Percentiles rank a stretch among this genome's conserved stretches.
These are phyloP conservation scores for Dolichallabes microphthalmus DNA, from an alignment of 2,113 vertebrate genomes.

Conservation along the genomic window DNA sequence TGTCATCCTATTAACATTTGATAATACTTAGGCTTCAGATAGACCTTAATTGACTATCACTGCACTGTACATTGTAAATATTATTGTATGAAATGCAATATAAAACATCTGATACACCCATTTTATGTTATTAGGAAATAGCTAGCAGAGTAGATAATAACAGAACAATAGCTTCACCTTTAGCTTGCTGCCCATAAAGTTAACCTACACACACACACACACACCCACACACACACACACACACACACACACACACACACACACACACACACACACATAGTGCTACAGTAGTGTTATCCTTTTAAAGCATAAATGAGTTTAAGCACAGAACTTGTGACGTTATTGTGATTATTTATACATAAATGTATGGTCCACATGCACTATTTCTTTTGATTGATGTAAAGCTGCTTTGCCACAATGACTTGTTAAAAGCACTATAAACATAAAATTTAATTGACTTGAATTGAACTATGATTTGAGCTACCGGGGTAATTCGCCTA, in stretches of 20 bases:
- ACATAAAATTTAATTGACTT: no score
- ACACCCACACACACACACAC: constrained; percentile 26
- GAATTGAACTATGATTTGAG: not conserved
- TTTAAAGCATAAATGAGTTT: constrained; percentile 34
- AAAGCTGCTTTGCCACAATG: no score
- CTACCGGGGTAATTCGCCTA: not conserved
- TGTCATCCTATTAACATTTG: not conserved
- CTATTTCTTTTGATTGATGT: no score
- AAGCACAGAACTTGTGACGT: not conserved
- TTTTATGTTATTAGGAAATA: constrained; percentile 38
- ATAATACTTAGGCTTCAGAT: not conserved
- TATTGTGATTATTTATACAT: no score
- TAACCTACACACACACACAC: not conserved
- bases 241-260: constrained; percentile 32
- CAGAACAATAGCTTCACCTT: constrained; percentile 45
- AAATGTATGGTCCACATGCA: no score
- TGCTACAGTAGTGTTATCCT: not conserved
- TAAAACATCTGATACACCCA: constrained; percentile 27
- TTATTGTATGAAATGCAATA: not conserved
- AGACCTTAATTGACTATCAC: not conserved
- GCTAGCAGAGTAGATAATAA: constrained; percentile 28
- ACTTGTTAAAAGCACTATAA: no score
- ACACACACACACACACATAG: constrained; percentile 23
- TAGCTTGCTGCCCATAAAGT: constrained; percentile 36
- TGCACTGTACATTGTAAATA: no score